Conservation (phyloP, 2,888 invertebrate species). For the Bombyx huttoni region DNA sequence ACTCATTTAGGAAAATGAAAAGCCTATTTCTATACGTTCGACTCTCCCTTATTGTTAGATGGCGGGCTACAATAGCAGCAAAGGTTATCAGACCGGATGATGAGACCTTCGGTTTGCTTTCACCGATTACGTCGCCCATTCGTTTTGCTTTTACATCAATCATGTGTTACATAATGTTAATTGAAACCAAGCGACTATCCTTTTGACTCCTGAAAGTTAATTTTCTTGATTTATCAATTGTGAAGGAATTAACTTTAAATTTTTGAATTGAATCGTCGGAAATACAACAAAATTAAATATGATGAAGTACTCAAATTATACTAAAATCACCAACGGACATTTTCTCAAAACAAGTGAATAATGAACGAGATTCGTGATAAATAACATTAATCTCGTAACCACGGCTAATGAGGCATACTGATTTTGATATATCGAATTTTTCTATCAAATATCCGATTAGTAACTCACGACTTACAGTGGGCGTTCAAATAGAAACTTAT, state of each 20-base stretch:
- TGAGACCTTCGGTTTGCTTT: constrained; percentile 60
- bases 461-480: constrained; percentile 41
- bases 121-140: constrained; percentile 56
- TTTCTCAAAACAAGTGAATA: no score
- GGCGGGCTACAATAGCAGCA: constrained; percentile 38
- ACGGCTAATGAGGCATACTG: neutral
- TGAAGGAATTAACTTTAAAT: no score
- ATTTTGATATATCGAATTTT: constrained; percentile 8
- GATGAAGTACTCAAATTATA: no score
- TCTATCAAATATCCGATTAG: constrained; percentile 25
- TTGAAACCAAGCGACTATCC: constrained; percentile 3
- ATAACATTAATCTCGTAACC: neutral
- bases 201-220: neutral
- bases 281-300: no score
- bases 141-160: constrained; percentile 34
- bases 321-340: no score
- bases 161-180: constrained; percentile 30
- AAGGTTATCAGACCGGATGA: constrained; percentile 68
- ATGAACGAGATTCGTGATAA: neutral
- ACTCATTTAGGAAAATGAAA: constrained; percentile 67
- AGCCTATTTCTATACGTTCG: constrained; percentile 44
- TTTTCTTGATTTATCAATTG: no score
- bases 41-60: constrained; percentile 48
- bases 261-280: no score
- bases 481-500: constrained; percentile 39